Evolutionary conservation across 2,888 invertebrate species (phyloP).

Genomic region (Tinea semifulvella): DNA sequence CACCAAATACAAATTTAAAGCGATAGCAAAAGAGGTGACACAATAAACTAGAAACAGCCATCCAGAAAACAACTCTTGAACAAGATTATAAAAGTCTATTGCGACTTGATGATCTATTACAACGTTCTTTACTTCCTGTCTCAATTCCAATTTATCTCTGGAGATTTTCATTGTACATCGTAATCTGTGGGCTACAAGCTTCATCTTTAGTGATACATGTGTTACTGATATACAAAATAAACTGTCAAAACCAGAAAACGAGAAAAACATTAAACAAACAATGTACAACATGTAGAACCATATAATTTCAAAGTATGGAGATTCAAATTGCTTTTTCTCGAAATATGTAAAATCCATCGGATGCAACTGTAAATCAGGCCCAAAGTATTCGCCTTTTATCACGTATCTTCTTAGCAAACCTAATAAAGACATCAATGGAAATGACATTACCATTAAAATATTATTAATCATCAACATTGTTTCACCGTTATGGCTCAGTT

Average conservation of each 20-base stretch:
- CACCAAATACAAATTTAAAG: conserved; percentile 40
- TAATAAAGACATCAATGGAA: conserved; percentile 36
- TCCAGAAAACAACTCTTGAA: conserved; percentile 38
- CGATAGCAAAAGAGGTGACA: conserved; percentile 35
- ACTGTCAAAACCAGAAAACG: conserved; percentile 41
- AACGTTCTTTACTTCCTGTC: conserved; percentile 28
- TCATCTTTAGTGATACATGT: conserved; percentile 40
- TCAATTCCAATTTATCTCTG: conserved; percentile 26
- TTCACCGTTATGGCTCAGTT: conserved; percentile 31
- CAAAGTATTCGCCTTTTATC: conserved; percentile 32
- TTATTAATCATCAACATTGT: conserved; percentile 38
- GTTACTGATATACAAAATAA: conserved; percentile 44
- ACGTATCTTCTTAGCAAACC: conserved; percentile 25
- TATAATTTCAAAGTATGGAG: conserved; percentile 41
- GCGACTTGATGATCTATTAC: conserved; percentile 40
- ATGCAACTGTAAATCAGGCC: conserved; percentile 36
- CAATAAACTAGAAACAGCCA: conserved; percentile 41
- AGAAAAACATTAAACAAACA: conserved; percentile 31
- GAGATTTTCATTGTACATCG: conserved; percentile 30
- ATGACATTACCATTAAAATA: conserved; percentile 30
- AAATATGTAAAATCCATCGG: conserved; percentile 39
- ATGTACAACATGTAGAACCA: conserved; percentile 36
- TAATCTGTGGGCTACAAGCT: conserved; percentile 34
- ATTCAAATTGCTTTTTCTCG: conserved; percentile 37
- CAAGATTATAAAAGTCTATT: conserved; percentile 29